phyloP scores from a whole-genome alignment of 2,113 vertebrate genomes.

The Cyprinodon variegatus region DNA sequence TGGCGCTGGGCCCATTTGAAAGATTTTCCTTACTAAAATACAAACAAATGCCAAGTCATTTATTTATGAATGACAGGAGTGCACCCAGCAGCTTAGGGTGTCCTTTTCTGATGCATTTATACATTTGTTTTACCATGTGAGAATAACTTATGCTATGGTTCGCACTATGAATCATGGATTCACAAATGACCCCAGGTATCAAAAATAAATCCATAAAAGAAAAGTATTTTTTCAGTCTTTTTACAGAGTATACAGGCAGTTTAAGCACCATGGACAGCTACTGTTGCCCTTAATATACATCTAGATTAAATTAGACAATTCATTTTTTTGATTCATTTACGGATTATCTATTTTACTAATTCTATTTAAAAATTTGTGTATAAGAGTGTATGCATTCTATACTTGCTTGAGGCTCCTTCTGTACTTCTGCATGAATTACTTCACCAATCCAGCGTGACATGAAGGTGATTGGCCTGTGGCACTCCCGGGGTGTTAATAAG shows the following conservation, averaged over 20 bases:
- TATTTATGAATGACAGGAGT: neutral
- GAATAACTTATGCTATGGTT: neutral
- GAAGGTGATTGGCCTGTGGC: neutral
- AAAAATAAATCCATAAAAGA: neutral
- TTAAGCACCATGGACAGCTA: constrained; percentile 60
- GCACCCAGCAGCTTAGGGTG: neutral
- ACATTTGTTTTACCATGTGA: neutral
- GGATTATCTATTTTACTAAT: neutral
- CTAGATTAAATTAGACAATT: too few species aligned
- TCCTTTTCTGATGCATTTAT: neutral
- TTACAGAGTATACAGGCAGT: neutral
- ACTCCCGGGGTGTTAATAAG: neutral
- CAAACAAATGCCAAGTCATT: neutral
- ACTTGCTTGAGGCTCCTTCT: neutral
- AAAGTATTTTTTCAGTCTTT: neutral
- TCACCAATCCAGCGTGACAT: neutral
- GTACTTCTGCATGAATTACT: neutral
- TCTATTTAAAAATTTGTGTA: neutral
- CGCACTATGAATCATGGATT: neutral
- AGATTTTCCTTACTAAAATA: neutral
- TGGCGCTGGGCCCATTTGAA: neutral
- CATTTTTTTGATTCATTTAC: too few species aligned
- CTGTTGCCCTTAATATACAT: neutral
- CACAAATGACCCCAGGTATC: neutral
- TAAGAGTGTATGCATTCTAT: neutral